Evolutionary conservation across 2,888 invertebrate species (phyloP).

Genomic region (Acanthopleura granulata): DNA sequence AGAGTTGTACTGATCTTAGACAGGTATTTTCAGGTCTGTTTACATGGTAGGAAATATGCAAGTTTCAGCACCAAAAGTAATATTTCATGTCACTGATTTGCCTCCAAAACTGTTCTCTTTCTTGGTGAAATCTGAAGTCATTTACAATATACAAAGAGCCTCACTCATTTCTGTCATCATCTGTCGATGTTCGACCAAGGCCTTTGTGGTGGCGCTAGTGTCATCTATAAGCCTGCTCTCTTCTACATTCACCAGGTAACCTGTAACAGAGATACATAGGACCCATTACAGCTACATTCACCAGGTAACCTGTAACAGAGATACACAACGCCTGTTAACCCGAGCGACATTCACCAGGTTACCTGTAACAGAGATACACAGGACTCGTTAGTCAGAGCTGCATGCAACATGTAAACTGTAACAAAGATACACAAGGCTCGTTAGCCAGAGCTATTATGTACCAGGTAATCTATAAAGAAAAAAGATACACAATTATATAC

Average conservation of each 20-base stretch:
- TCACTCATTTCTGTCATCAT: constrained; percentile 66
- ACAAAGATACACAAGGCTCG: neutral
- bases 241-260: constrained; percentile 27
- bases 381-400: constrained; percentile 15
- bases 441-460: too few relatives aligned
- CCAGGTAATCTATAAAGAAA: too few relatives aligned
- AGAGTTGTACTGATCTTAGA: too few relatives aligned
- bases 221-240: constrained; percentile 52
- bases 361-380: neutral
- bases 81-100: too few relatives aligned
- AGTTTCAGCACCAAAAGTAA: too few relatives aligned
- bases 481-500: too few relatives aligned
- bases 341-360: constrained; percentile 20
- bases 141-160: constrained; percentile 24
- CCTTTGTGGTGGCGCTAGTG: constrained; percentile 53
- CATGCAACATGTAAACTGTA: neutral
- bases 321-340: neutral
- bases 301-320: constrained; percentile 2
- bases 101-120: too few relatives aligned
- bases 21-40: too few relatives aligned
- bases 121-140: too few relatives aligned
- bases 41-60: too few relatives aligned
- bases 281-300: constrained; percentile 20
- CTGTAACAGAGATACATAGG: neutral
- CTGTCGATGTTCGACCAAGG: constrained; percentile 54